A percentile compares a stretch with the other conserved stretches of the same genome.
phyloP scores from a whole-genome alignment of 2,888 invertebrate genomes.

The Linnaemya tessellans region DNA sequence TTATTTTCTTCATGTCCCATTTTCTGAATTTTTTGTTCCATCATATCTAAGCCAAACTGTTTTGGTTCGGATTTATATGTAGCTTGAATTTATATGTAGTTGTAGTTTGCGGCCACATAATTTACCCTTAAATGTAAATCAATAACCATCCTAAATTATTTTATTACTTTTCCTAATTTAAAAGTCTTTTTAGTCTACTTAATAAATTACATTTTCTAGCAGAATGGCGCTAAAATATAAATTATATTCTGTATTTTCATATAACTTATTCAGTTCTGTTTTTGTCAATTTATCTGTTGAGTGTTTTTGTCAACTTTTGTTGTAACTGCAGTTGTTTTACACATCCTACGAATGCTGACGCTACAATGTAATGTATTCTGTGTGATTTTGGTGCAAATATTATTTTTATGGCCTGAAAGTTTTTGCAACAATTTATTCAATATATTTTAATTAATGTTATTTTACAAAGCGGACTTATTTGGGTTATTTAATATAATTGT shows the following conservation, averaged over 20 bases:
- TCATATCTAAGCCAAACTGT: too few relatives aligned
- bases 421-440: not conserved
- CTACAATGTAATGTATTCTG: not conserved
- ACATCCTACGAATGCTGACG: not conserved
- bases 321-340: not conserved
- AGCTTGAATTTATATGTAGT: too few relatives aligned
- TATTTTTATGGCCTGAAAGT: slow-evolving; percentile 14
- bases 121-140: too few relatives aligned
- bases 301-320: not conserved
- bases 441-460: not conserved
- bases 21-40: too few relatives aligned
- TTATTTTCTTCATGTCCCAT: too few relatives aligned
- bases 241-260: not conserved
- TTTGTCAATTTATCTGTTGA: slow-evolving; percentile 3
- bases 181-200: not conserved
- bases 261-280: not conserved
- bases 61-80: too few relatives aligned
- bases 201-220: not conserved
- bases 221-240: not conserved
- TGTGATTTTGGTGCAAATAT: slow-evolving; percentile 6
- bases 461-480: not conserved
- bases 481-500: not conserved
- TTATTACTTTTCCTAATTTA: not conserved
- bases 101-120: too few relatives aligned
- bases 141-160: too few relatives aligned